Percentiles rank a stretch among this genome's conserved stretches.
Conservation (phyloP, 2,888 invertebrate species). For the Polyommatus icarus region DNA sequence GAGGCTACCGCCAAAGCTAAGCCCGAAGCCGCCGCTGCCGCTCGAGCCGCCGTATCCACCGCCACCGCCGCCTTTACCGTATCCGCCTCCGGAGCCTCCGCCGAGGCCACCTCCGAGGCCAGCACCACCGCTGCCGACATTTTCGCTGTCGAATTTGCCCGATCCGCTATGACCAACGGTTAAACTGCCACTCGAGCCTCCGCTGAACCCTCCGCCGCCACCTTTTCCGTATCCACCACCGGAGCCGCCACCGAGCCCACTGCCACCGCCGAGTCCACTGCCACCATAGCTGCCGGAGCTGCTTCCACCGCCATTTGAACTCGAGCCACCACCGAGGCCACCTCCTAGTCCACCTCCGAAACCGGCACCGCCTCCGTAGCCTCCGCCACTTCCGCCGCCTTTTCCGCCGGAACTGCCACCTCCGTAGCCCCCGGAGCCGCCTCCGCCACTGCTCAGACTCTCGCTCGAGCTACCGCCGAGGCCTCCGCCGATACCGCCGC, state of each 20-base stretch:
- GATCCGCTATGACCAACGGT: conserved; percentile 41
- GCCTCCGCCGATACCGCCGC: conserved; percentile 29
- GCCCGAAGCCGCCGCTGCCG: conserved; percentile 24
- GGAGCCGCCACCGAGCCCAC: conserved; percentile 39
- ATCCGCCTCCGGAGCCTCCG: conserved; percentile 37
- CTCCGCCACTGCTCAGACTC: conserved; percentile 28
- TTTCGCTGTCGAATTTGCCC: not conserved
- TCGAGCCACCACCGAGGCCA: conserved; percentile 18
- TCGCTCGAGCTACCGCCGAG: conserved; percentile 33
- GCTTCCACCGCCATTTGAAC: conserved; percentile 31
- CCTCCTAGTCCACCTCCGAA: conserved; percentile 33
- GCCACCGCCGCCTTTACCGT: conserved; percentile 31
- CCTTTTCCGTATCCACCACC: conserved; percentile 36
- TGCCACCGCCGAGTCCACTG: conserved; percentile 1
- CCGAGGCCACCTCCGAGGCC: conserved; percentile 42
- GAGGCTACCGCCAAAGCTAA: conserved; percentile 32
- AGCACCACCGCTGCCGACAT: conserved; percentile 35
- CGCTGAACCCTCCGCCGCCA: conserved; percentile 40
- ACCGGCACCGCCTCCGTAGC: conserved; percentile 50
- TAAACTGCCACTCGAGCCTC: conserved; percentile 45
- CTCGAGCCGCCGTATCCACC: conserved; percentile 49
- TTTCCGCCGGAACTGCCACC: conserved; percentile 35
- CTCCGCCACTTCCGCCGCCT: conserved; percentile 51
- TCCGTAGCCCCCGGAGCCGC: conserved; percentile 36
- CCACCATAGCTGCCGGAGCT: conserved; percentile 36